Base-by-base conservation (phyloP, 2,888 invertebrate species). In the Cantharis rufa region DNA sequence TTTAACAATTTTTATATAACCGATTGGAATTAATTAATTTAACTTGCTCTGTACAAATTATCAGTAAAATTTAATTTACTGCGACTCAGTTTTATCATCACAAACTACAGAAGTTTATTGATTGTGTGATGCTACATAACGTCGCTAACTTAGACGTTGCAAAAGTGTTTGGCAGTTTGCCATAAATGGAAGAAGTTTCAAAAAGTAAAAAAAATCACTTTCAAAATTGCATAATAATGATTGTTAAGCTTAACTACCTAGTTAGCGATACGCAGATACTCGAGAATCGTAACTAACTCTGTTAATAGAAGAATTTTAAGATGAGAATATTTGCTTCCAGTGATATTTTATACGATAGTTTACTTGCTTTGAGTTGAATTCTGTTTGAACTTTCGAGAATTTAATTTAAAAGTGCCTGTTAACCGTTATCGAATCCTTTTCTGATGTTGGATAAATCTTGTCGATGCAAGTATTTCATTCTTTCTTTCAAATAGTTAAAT, bases 291-390 rank as follows among this genome's bases (percentile, higher is more conserved):
- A 66, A 66, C 18, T 15, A 21, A 11, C 63, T 69, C 28, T 27
- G 15, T 21, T 15, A 61, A 13, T 48, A 15, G 32, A 70, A 70
- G 27, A 61, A 16, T 48, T 32, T 70, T 72, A 15, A 61, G 15
- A 28, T 66, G 28, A 70, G 72, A 64, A 66, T 73, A 76, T 72
- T 76, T 76, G 75, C 68, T 76, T 76, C 72, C 27, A 68, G 66
- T 72, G 77, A 77, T 74, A 77, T 72, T 69, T 48, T 62, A 69
- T 66, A 77, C 74, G 72, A 74, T 77, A 77, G 77, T 77, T 77
- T 77, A 71, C 74, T 77, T 77, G 77, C 77, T 77, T 77, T 77
- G 77, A 77, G 32, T 32, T 27, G 69, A 77, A 74, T 77, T 77
- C 69, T 72, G 77, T 77, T 77, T 70, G 77, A 77, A 69, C 71